Evolutionary conservation across 2,888 invertebrate species (phyloP).

Genomic region (Tipula unca): DNA sequence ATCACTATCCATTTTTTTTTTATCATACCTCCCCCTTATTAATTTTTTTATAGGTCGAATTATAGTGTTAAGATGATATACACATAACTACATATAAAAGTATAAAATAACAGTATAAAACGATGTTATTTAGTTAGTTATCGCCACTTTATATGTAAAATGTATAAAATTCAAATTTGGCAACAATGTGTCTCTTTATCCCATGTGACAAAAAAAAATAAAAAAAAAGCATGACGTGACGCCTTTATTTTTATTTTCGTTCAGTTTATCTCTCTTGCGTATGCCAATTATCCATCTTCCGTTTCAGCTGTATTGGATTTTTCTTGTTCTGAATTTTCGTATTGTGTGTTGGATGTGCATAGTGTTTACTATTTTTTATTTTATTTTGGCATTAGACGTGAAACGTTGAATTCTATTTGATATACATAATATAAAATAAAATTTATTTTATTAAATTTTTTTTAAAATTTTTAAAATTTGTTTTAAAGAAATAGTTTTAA

Average conservation of each 20-base stretch:
- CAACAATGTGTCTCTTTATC: slow-evolving; percentile 17
- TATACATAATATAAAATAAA: background rate
- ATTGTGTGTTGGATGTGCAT: background rate
- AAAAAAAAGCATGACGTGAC: slow-evolving; percentile 17
- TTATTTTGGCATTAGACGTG: slow-evolving; percentile 14
- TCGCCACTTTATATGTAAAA: background rate
- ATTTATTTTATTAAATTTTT: background rate
- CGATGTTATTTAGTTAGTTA: background rate
- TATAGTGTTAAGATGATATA: background rate
- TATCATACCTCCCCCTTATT: background rate
- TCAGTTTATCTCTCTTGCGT: background rate
- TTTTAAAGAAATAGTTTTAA: background rate
- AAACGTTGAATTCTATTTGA: background rate
- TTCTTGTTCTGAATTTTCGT: background rate
- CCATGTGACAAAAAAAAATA: slow-evolving; percentile 17
- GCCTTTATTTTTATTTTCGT: slow-evolving; percentile 10
- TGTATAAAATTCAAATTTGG: slow-evolving; percentile 4
- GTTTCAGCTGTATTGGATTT: background rate
- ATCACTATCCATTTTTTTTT: background rate
- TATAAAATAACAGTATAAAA: background rate
- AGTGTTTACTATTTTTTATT: slow-evolving; percentile 14
- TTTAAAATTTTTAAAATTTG: background rate
- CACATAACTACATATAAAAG: background rate
- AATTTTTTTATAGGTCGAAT: background rate
- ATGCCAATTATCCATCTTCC: background rate